Conservation (phyloP, 2,797 vertebrate genomes). For the Rhincodon typus region DNA sequence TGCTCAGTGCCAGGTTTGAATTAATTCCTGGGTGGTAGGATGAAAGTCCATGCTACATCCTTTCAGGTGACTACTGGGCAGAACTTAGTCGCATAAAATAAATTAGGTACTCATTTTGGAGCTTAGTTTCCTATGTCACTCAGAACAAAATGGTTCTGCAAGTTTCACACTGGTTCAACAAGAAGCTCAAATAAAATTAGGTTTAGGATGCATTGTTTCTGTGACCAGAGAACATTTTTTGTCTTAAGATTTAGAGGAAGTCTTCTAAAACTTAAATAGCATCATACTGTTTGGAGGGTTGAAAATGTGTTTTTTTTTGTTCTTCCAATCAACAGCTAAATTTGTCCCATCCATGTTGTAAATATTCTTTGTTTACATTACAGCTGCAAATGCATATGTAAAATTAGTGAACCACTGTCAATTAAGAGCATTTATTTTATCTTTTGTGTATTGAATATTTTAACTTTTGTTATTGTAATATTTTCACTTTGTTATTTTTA, state of each 20-base stretch:
- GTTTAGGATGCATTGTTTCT: background rate
- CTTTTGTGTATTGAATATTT: background rate
- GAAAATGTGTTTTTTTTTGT: background rate
- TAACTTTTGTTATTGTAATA: background rate
- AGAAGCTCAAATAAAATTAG: background rate
- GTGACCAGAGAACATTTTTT: background rate
- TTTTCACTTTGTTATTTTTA: background rate
- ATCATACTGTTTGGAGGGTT: background rate
- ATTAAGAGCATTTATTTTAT: background rate
- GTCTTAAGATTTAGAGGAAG: background rate
- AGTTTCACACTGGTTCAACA: background rate
- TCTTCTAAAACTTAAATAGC: background rate
- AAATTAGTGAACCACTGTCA: background rate
- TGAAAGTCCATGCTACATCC: background rate
- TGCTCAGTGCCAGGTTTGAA: background rate
- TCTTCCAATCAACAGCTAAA: background rate
- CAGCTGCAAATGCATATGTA: background rate
- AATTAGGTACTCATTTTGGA: background rate
- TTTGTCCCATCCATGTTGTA: background rate
- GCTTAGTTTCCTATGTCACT: background rate
- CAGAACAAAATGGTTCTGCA: background rate
- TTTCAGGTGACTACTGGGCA: background rate
- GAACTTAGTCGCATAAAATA: background rate
- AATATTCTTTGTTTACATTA: constrained; percentile 14
- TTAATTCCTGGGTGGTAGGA: background rate